Conservation (phyloP, 2,797 vertebrate genomes). For the Mastacembelus armatus region DNA sequence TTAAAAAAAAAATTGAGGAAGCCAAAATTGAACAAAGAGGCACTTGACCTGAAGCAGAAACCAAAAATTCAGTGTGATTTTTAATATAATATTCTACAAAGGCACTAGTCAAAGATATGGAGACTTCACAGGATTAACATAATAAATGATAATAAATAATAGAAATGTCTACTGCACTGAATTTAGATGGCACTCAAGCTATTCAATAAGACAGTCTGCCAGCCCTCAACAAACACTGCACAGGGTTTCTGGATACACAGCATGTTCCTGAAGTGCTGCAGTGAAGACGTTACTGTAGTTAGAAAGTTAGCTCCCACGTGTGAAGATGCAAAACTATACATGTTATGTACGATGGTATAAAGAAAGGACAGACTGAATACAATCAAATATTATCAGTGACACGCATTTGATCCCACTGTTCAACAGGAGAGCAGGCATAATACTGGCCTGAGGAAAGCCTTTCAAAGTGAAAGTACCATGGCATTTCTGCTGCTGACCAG, state of each 20-base stretch:
- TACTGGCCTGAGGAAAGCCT: constrained; percentile 9
- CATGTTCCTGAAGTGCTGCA: constrained; percentile 26
- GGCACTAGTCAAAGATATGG: constrained; percentile 2
- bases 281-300: no score
- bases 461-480: neutral
- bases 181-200: constrained; percentile 17
- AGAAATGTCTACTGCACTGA: constrained; percentile 12
- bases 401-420: constrained; percentile 26
- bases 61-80: constrained; percentile 19
- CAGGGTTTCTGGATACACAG: constrained; percentile 4
- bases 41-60: neutral
- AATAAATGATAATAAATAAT: constrained; percentile 43
- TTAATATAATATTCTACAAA: constrained; percentile 36
- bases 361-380: constrained; percentile 41
- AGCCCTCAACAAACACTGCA: neutral
- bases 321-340: constrained; percentile 28
- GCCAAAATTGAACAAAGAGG: constrained; percentile 7
- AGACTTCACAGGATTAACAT: constrained; percentile 30
- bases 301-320: constrained; percentile 39
- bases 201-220: neutral
- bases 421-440: constrained; percentile 33
- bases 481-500: constrained; percentile 3
- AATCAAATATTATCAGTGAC: constrained; percentile 45
- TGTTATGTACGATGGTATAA: constrained; percentile 23
- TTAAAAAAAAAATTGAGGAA: constrained; percentile 17